Evolutionary conservation across 2,113 vertebrate species (phyloP).

Genomic region (Myotis lucifugus): DNA sequence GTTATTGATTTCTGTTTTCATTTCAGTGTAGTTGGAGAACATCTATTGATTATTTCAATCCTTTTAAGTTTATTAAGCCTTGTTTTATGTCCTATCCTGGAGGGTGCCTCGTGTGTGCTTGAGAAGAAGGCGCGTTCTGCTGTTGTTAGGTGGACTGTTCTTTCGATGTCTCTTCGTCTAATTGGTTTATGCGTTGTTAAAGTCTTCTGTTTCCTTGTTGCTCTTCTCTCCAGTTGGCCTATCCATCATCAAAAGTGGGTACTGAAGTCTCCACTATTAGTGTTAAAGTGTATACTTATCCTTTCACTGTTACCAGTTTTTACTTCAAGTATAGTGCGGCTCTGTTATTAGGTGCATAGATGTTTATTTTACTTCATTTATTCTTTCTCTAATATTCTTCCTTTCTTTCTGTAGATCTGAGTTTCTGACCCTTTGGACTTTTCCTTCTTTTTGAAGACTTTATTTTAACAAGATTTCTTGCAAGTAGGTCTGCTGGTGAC

Average conservation of each 20-base stretch:
- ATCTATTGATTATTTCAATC: neutral
- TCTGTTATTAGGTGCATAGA: neutral
- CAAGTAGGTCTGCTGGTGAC: neutral
- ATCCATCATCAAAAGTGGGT: neutral
- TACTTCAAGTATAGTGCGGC: neutral
- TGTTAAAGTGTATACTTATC: neutral
- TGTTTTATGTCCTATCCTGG: neutral
- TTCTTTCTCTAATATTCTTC: neutral
- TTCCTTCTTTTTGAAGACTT: neutral
- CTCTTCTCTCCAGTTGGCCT: neutral
- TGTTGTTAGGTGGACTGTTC: accelerated
- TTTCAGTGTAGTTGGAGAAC: neutral
- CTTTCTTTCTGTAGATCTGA: neutral
- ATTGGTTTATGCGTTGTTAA: neutral
- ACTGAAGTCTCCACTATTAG: neutral
- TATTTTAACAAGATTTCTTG: neutral
- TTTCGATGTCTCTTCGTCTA: accelerated
- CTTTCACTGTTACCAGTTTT: neutral
- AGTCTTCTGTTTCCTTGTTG: neutral
- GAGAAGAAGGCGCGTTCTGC: neutral
- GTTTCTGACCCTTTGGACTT: neutral
- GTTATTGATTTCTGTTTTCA: neutral
- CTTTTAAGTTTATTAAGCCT: neutral
- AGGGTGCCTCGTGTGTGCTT: accelerated
- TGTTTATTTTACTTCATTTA: neutral